phyloP scores from a whole-genome alignment of 2,113 vertebrate species.

The Cygnus atratus region DNA sequence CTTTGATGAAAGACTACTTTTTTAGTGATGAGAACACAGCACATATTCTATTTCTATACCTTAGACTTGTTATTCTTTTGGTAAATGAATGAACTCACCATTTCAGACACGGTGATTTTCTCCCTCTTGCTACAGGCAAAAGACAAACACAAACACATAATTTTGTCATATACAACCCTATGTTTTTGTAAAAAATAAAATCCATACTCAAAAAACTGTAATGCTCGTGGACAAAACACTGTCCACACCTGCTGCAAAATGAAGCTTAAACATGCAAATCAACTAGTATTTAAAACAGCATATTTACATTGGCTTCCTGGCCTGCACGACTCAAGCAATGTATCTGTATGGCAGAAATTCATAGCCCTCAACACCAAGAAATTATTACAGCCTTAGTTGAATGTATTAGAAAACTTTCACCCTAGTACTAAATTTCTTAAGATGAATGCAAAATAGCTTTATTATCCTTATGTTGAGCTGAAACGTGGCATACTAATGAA shows the following conservation, averaged over 20 bases:
- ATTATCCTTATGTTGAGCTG: neutral
- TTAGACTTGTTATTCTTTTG: neutral
- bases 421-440: neutral
- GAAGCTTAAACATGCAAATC: neutral
- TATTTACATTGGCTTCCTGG: neutral
- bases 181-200: neutral
- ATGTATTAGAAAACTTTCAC: neutral
- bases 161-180: neutral
- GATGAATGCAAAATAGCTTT: accelerated
- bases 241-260: neutral
- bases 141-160: neutral
- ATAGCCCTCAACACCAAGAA: neutral
- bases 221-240: neutral
- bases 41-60: neutral
- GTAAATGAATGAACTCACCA: neutral
- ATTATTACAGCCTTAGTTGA: neutral
- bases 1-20: neutral
- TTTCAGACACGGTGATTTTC: neutral
- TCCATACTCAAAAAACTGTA: neutral
- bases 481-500: neutral
- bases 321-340: accelerated
- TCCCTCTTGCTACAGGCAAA: neutral
- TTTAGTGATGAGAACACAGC: neutral
- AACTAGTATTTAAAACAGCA: neutral
- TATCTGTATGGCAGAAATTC: neutral